These are phyloP conservation scores for Lineus longissimus DNA, from an alignment of 1,140 invertebrate genomes.

Conservation along the genomic window DNA sequence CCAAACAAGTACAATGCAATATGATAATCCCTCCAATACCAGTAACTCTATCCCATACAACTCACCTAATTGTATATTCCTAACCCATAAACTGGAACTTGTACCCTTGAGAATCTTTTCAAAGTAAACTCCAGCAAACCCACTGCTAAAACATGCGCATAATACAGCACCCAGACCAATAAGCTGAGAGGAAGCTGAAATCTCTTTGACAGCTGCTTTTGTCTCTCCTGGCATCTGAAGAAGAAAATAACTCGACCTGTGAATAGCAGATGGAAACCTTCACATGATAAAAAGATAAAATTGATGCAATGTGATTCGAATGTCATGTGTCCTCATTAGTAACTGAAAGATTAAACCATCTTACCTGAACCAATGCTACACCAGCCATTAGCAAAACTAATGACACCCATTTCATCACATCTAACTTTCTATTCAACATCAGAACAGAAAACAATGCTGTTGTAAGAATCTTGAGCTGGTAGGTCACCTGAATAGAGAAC, in stretches of 20 bases:
- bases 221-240: background rate
- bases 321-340: background rate
- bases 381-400: conserved; percentile 79
- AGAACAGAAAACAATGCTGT: conserved; percentile 95
- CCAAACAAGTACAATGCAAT: too few species aligned
- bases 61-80: conserved; percentile 62
- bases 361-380: conserved; percentile 64
- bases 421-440: conserved; percentile 76
- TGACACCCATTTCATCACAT: conserved; percentile 81
- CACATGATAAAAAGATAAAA: background rate
- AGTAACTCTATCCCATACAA: background rate
- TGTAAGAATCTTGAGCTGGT: conserved; percentile 97
- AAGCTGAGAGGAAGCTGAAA: conserved; percentile 56
- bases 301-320: background rate
- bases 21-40: too few species aligned
- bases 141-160: conserved; percentile 87
- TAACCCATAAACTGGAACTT: conserved; percentile 82
- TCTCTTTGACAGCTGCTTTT: conserved; percentile 2
- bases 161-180: conserved; percentile 86
- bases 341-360: background rate
- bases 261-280: background rate
- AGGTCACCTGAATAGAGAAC: conserved; percentile 74
- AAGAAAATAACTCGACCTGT: too few species aligned
- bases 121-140: conserved; percentile 98
- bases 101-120: conserved; percentile 95